phyloP scores from a whole-genome alignment of 2,797 vertebrate species.

The Sus cebifrons region DNA sequence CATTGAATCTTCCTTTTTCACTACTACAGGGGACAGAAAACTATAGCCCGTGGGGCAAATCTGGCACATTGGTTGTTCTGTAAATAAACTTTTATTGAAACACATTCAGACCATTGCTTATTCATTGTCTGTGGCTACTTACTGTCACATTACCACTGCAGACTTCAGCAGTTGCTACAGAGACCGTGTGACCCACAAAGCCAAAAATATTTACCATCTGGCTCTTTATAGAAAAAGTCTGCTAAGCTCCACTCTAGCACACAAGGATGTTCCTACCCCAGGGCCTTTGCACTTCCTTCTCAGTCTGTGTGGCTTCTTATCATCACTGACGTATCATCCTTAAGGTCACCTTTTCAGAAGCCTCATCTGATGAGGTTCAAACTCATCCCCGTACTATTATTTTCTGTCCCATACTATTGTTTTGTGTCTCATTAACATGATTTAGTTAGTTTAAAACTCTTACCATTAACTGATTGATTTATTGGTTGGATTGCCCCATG shows the following conservation, averaged over 20 bases:
- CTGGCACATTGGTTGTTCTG: neutral
- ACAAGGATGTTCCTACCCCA: neutral
- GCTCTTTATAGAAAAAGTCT: neutral
- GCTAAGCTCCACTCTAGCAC: neutral
- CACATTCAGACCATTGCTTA: neutral
- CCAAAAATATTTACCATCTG: neutral
- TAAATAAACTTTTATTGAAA: neutral
- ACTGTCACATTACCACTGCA: neutral
- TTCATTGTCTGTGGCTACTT: neutral
- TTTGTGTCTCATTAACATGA: neutral
- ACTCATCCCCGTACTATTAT: neutral
- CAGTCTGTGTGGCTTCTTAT: neutral
- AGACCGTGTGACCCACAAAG: neutral
- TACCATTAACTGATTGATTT: neutral
- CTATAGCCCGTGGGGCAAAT: neutral
- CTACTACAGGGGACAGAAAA: neutral
- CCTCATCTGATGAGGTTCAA: neutral
- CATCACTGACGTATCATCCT: neutral
- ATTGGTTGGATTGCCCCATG: too few relatives aligned
- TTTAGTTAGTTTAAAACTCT: neutral
- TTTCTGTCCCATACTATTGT: neutral
- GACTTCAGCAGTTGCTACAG: neutral
- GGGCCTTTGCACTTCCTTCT: neutral
- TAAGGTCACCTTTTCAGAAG: neutral
- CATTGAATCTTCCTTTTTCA: neutral